Base-by-base conservation (phyloP, 2,797 vertebrate genomes). In the Pantherophis alleghaniensis region DNA sequence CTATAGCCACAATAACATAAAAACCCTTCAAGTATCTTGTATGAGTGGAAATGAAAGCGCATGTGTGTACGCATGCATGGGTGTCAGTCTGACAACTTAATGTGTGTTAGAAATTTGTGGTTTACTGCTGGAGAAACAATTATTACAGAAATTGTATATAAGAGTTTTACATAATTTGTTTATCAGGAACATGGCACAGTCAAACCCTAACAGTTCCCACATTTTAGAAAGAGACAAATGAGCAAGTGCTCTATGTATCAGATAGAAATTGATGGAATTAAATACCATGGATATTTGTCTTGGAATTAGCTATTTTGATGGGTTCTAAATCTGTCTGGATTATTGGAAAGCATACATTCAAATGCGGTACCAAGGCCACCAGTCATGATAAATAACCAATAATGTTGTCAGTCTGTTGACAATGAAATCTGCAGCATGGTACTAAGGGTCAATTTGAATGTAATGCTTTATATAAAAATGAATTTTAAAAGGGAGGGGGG, bases 381-480 rank as follows among this genome's bases (percentile, higher is more conserved):
- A 74, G 94, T 79, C 92, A 53, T 88, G 3, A 9, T 51, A 55
- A 83, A 95, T 88, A 95, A 79, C 59, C 63, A 94, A 90, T 95
- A 90, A 94, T 93, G 94, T 93, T 96, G 96, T 95, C 57, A 86
- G 18, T 95, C 95, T 96, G 95, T 97, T 95, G 96, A 95, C 96
- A 96, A 92, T 91, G 96, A 96, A 93, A 92, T 94, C 96, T 96
- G 63, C 95, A 95, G 95, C 97, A 88, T 96, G 97, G 97, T 96
- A 97, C 97, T 97, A 95, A 96, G 96, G 97, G 96, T 96, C 47
- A 96, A 93, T 96, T 97, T 97, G 97, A 98, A 97, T 98, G 97
- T 98, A 98, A 96, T 96, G 96, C 96, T 98, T 98, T 97, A 98
- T 98, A 98, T 98, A 97, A 97, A 97, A 95, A 74, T 95, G 94